Evolutionary conservation across 2,888 invertebrate genomes (phyloP), one percentile per base, ranked within the genome.

Genomic region (Epirrhoe tristata): DNA sequence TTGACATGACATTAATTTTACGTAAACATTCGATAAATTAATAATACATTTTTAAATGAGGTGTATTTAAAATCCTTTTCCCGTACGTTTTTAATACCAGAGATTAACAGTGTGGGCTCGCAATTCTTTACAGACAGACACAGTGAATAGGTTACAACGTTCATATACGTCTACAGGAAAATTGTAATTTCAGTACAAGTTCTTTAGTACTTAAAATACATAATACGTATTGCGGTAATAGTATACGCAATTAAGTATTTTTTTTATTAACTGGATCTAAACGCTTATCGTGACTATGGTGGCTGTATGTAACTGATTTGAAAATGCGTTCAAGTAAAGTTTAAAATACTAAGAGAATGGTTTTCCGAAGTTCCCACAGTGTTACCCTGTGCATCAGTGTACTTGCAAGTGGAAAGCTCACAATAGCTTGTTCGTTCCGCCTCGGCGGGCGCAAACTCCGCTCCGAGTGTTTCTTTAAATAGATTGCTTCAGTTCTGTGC

Each of bases 401-500:
- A 43, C 12, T 50, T 43, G 43, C 16, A 16, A 51, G 16, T 51
- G 17, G 17, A 16, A 51, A 24, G 14, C 51, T 51, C 24, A 51
- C 31, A 51, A 51, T 51, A 48, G 39, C 39, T 36, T 43, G 39
- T 43, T 43, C 39, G 39, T 43, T 43, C 39, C 39, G 39, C 12
- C 16, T 48, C 48, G 16, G 16, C 12, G 16, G 6, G 14, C 14
- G 3, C 24, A 24, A 48, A 16, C 46, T 46, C 36, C 24, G 51
- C n/a, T 5, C 12, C 55, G 34, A 56, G 62, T 43, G 56, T 56
- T 62, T 51, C 62, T 62, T 31, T 31, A 51, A 50, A 56, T 62
- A 46, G 60, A 60, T 54, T 32, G 43, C 53, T 43, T 24, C 32
- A 10, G 43, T 36, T 43, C 39, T 14, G 48, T 14, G 16, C 48